These are phyloP conservation scores for Galerucella calmariensis DNA, from an alignment of 2,888 invertebrate genomes.

Conservation along the genomic window DNA sequence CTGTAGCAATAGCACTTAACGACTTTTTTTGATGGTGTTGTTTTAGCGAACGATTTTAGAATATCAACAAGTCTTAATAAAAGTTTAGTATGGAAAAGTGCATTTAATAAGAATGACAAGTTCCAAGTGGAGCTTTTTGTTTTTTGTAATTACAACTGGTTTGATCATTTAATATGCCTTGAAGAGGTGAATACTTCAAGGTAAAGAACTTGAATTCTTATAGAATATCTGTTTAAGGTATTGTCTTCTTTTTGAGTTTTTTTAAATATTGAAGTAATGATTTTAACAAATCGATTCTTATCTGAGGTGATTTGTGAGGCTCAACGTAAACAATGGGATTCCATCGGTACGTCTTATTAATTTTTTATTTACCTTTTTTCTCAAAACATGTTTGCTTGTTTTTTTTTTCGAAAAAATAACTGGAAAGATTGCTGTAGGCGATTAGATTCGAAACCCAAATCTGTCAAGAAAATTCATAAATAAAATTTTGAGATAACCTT, in stretches of 20 bases:
- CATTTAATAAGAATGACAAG: not conserved
- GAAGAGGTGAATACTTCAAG: not conserved
- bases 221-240: constrained; percentile 1
- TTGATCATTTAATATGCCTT: constrained; percentile 10
- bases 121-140: not conserved
- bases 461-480: no score
- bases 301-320: not conserved
- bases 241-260: not conserved
- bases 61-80: constrained; percentile 1
- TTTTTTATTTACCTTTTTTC: no score
- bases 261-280: not conserved
- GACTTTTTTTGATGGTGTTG: constrained; percentile 2
- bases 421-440: not conserved
- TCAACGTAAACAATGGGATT: not conserved
- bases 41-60: not conserved
- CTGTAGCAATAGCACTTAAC: not conserved
- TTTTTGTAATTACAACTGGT: not conserved
- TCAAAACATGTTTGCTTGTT: not conserved
- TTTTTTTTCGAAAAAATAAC: not conserved
- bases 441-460: no score
- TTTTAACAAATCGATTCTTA: not conserved
- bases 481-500: no score
- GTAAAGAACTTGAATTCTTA: constrained; percentile 3
- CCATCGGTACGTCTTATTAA: no score
- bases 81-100: not conserved